These are phyloP conservation scores for Sparidentex hasta DNA, from an alignment of 2,797 vertebrate species.

Conservation along the genomic window DNA sequence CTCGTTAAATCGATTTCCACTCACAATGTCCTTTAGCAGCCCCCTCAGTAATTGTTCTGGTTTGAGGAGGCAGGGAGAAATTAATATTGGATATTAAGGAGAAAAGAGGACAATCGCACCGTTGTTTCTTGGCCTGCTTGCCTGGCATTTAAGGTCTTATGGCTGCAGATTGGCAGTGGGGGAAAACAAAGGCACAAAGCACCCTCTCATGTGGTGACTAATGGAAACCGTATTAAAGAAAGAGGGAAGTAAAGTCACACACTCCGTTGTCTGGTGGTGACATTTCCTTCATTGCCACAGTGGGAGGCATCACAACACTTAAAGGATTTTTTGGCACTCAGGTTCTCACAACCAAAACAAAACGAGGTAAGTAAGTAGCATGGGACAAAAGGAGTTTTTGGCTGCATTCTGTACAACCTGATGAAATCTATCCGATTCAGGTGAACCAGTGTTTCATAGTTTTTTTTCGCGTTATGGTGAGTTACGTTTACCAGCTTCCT, in stretches of 20 bases:
- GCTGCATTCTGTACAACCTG: too few species aligned
- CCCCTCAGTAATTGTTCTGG: conserved; percentile 30
- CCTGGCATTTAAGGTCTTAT: conserved; percentile 25
- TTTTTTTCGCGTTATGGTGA: too few species aligned
- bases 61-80: conserved; percentile 26
- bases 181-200: conserved; percentile 5
- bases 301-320: not conserved
- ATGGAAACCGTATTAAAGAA: not conserved
- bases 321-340: too few species aligned
- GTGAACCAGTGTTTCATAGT: too few species aligned
- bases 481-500: too few species aligned
- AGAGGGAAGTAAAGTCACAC: not conserved
- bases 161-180: not conserved
- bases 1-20: conserved; percentile 46
- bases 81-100: conserved; percentile 15
- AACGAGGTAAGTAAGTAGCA: too few species aligned
- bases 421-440: too few species aligned
- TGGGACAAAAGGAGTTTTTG: too few species aligned
- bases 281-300: not conserved
- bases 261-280: not conserved
- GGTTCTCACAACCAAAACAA: too few species aligned
- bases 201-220: not conserved
- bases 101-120: not conserved
- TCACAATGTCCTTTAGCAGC: conserved; percentile 30
- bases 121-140: conserved; percentile 13